Evolutionary conservation across 2,888 invertebrate species (phyloP).

Genomic region (Eristalis arbustorum): DNA sequence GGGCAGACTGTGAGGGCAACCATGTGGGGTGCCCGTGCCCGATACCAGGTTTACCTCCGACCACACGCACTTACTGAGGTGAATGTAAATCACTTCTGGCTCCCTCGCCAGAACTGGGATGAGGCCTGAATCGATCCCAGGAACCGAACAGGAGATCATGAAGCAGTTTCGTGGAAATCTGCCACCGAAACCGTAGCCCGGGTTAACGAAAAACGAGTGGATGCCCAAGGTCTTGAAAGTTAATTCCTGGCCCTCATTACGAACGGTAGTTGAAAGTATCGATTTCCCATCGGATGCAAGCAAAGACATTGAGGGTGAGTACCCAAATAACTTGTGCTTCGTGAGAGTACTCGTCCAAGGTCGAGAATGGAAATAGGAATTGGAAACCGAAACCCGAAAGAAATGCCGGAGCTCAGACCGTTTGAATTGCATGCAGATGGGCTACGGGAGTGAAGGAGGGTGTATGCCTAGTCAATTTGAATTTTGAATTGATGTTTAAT

Average conservation of each 20-base stretch:
- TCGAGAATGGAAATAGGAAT: background rate
- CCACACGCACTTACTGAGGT: background rate
- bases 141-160: background rate
- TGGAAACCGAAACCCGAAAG: background rate
- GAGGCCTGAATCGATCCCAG: background rate
- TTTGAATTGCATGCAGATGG: background rate
- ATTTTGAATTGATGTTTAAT: slow-evolving; percentile 8
- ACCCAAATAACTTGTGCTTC: background rate
- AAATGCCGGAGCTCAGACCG: background rate
- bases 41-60: too few relatives aligned
- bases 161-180: background rate
- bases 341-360: background rate
- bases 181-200: background rate
- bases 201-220: background rate
- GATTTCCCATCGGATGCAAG: background rate
- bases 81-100: background rate
- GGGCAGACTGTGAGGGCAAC: background rate
- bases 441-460: background rate
- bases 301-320: background rate
- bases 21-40: too few relatives aligned
- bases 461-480: background rate
- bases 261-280: background rate
- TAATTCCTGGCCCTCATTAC: background rate
- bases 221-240: background rate
- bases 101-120: too few relatives aligned